phyloP scores from a whole-genome alignment of 2,113 vertebrate species.

The Serilophus lunatus region DNA sequence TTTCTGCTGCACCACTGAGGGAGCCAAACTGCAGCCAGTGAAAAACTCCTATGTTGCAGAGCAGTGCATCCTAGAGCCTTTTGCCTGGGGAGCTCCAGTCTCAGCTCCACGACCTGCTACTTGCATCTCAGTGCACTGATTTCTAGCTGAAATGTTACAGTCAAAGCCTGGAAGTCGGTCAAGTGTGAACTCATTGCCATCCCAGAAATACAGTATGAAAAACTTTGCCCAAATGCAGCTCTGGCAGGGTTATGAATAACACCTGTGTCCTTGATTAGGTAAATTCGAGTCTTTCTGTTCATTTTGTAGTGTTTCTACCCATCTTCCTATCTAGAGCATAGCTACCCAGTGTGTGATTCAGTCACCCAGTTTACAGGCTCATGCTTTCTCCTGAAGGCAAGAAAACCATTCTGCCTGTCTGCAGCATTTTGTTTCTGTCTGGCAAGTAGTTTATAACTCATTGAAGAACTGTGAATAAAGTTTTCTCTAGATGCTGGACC shows the following conservation, averaged over 20 bases:
- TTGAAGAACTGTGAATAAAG: not conserved
- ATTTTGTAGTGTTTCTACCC: rapidly evolving
- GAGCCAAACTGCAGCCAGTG: not conserved
- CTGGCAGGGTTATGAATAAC: not conserved
- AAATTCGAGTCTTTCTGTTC: not conserved
- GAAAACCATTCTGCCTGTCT: not conserved
- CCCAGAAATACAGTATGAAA: not conserved
- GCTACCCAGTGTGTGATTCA: not conserved
- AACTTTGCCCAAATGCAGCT: not conserved
- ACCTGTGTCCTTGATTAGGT: not conserved
- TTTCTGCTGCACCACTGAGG: not conserved
- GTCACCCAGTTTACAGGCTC: not conserved
- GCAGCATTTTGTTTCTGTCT: not conserved
- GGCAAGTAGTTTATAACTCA: constrained; percentile 12
- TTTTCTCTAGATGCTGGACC: not conserved
- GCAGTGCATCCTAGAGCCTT: not conserved
- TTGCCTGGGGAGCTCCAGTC: not conserved
- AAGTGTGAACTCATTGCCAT: not conserved
- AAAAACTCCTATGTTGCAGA: not conserved
- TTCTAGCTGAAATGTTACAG: constrained; percentile 15
- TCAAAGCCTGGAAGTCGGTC: not conserved
- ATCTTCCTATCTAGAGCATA: not conserved
- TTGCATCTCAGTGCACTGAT: not conserved
- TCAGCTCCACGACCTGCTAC: not conserved
- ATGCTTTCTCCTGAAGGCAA: not conserved